Evolutionary conservation across 2,888 invertebrate genomes (phyloP).

Genomic region (Tachina lurida): DNA sequence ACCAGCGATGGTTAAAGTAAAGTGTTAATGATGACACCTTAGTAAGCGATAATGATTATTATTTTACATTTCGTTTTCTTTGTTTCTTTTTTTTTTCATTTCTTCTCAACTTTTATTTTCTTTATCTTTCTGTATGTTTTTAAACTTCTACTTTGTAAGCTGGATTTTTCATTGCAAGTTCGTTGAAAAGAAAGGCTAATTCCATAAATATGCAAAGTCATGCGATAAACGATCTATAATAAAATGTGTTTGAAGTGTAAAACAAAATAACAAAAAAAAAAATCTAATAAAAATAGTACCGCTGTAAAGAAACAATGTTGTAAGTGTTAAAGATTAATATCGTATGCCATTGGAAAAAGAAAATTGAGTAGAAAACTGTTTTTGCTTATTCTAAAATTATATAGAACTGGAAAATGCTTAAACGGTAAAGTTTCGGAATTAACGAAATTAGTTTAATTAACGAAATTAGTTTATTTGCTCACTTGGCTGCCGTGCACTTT

Average conservation of each 20-base stretch:
- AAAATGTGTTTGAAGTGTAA: constrained; percentile 50
- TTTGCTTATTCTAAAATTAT: constrained; percentile 5
- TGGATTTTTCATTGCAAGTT: constrained; percentile 43
- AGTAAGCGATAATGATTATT: constrained; percentile 74
- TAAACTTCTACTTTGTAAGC: constrained; percentile 58
- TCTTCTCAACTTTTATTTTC: not conserved
- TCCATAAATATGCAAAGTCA: constrained; percentile 81
- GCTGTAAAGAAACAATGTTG: constrained; percentile 49
- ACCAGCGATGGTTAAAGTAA: constrained; percentile 47
- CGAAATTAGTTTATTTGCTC: not conserved
- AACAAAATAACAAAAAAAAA: constrained; percentile 31
- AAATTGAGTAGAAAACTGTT: constrained; percentile 78
- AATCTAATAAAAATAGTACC: constrained; percentile 37
- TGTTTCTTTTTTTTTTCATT: constrained; percentile 1
- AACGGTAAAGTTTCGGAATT: not conserved
- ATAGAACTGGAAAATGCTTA: constrained; percentile 5
- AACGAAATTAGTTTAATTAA: constrained; percentile 10
- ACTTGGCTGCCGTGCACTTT: not conserved
- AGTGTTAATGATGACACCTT: constrained; percentile 81
- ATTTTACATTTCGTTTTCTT: constrained; percentile 54
- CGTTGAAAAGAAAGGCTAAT: constrained; percentile 75
- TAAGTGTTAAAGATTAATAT: constrained; percentile 65
- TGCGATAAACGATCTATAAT: constrained; percentile 74
- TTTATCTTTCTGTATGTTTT: not conserved
- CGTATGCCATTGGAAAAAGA: constrained; percentile 54